Conservation (phyloP, 2,113 vertebrate species). For the Riparia riparia region DNA sequence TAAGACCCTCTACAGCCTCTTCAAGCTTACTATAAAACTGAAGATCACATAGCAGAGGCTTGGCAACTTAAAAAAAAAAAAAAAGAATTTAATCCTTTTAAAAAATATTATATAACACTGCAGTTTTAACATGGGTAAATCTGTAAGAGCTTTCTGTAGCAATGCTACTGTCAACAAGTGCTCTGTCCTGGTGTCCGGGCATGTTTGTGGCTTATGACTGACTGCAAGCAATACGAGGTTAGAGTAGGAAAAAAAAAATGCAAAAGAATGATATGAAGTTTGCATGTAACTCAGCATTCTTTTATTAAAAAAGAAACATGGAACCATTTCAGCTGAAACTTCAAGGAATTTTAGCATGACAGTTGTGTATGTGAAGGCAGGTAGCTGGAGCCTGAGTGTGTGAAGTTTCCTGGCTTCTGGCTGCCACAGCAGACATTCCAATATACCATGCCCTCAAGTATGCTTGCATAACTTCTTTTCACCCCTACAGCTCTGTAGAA, state of each 20-base stretch:
- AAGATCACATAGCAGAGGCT: neutral
- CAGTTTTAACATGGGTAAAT: neutral
- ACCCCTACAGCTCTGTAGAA: neutral
- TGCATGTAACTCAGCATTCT: neutral
- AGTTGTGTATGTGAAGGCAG: neutral
- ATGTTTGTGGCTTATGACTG: neutral
- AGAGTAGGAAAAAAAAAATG: neutral
- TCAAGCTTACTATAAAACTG: neutral
- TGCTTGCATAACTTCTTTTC: neutral
- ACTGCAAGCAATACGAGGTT: neutral
- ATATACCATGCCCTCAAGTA: neutral
- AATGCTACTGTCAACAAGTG: neutral
- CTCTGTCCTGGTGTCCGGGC: neutral
- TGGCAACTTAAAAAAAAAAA: neutral
- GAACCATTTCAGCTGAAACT: neutral
- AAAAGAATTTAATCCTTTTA: neutral
- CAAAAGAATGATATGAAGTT: neutral
- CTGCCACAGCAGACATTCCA: neutral
- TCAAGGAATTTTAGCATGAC: neutral
- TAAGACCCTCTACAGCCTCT: neutral
- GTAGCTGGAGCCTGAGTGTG: neutral
- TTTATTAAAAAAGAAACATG: neutral
- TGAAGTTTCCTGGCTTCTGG: neutral
- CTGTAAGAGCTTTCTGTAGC: conserved; percentile 44
- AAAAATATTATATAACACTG: neutral